Evolutionary conservation across 2,888 invertebrate genomes (phyloP).

Genomic region (Drosophila meridiana): DNA sequence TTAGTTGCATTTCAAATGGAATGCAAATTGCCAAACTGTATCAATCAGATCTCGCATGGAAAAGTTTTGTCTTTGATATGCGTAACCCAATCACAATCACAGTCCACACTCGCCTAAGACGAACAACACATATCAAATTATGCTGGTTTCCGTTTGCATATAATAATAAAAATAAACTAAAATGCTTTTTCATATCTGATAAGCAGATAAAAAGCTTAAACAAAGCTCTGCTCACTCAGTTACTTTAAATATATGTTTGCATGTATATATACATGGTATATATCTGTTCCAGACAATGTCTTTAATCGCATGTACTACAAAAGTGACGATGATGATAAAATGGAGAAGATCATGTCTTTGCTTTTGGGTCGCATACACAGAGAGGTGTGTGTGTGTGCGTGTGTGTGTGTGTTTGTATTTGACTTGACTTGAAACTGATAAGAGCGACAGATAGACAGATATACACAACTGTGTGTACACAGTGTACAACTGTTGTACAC

Average conservation of each 20-base stretch:
- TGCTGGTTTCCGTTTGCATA: conserved; percentile 12
- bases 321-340: conserved; percentile 25
- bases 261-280: not conserved
- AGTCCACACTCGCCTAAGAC: not conserved
- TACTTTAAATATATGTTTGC: conserved; percentile 3
- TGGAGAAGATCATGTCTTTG: conserved; percentile 12
- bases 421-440: conserved; percentile 21
- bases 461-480: not conserved
- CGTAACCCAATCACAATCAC: not conserved
- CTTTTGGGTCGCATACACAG: not conserved
- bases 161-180: not conserved
- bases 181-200: conserved; percentile 2
- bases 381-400: too few relatives aligned
- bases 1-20: conserved; percentile 39
- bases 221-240: conserved; percentile 3
- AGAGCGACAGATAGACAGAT: conserved; percentile 2
- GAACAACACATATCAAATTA: not conserved
- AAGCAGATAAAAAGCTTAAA: conserved; percentile 6
- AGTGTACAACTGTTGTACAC: not conserved
- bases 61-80: not conserved
- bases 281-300: conserved; percentile 8
- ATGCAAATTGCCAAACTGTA: conserved; percentile 38
- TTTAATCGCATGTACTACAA: conserved; percentile 27
- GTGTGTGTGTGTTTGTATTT: not conserved
- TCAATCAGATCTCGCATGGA: conserved; percentile 36